phyloP scores from a whole-genome alignment of 2,113 vertebrate species.

The Ondatra zibethicus region DNA sequence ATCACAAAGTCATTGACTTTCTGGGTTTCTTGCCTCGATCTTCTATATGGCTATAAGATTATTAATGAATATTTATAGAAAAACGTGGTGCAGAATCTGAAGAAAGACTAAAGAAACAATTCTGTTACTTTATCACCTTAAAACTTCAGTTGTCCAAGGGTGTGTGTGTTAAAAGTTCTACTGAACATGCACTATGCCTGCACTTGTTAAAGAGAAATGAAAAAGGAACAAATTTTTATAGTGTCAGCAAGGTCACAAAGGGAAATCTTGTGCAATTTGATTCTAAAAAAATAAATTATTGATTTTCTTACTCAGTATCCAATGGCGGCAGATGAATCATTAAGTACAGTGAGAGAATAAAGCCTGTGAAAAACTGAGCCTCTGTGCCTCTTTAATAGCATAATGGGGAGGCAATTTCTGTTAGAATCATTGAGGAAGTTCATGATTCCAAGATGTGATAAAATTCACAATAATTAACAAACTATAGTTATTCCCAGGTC shows the following conservation, averaged over 20 bases:
- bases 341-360: neutral
- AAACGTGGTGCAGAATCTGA: neutral
- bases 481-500: constrained; percentile 69
- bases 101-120: neutral
- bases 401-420: neutral
- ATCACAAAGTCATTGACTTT: neutral
- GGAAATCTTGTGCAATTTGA: neutral
- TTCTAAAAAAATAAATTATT: neutral
- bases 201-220: neutral
- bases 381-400: constrained; percentile 33
- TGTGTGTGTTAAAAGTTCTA: neutral
- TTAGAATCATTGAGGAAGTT: constrained; percentile 66
- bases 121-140: neutral
- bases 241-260: neutral
- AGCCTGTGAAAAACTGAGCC: constrained; percentile 38
- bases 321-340: neutral
- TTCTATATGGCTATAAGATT: neutral
- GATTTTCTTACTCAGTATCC: constrained; percentile 1
- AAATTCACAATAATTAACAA: constrained; percentile 75
- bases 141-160: neutral
- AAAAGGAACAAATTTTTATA: neutral
- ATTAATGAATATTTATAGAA: neutral
- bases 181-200: neutral
- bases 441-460: constrained; percentile 60
- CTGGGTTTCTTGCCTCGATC: neutral